Evolutionary conservation across 2,888 invertebrate species (phyloP).

Genomic region (Teinopalpus imperialis): DNA sequence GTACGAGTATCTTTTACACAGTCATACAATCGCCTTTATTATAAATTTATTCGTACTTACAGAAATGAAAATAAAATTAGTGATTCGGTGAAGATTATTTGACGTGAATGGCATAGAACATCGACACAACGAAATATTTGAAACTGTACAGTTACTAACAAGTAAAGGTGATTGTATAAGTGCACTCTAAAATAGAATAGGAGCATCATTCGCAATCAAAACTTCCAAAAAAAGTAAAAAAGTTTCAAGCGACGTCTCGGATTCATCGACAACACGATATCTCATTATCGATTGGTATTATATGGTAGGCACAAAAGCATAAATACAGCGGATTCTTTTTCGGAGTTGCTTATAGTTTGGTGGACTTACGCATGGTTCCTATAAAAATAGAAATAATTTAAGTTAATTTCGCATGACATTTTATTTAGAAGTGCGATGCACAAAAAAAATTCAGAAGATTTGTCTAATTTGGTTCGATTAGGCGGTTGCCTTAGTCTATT

Average conservation of each 20-base stretch:
- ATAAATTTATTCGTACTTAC: neutral
- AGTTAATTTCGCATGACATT: conserved; percentile 50
- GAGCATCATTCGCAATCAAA: conserved; percentile 38
- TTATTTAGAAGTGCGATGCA: too few relatives aligned
- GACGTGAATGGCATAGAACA: too few relatives aligned
- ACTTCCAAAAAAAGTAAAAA: conserved; percentile 37
- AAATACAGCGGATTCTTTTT: conserved; percentile 65
- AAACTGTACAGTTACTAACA: too few relatives aligned
- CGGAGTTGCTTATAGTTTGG: conserved; percentile 63
- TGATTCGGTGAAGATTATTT: too few relatives aligned
- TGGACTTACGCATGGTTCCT: conserved; percentile 82
- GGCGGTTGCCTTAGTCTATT: too few relatives aligned
- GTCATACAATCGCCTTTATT: conserved; percentile 45
- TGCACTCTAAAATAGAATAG: conserved; percentile 8
- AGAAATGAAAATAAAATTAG: too few relatives aligned
- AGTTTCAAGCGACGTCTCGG: conserved; percentile 55
- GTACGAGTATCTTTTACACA: conserved; percentile 30
- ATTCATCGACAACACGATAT: conserved; percentile 41
- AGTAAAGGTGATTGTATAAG: conserved; percentile 17
- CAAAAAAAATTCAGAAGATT: too few relatives aligned
- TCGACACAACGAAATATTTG: too few relatives aligned
- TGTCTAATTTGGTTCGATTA: too few relatives aligned
- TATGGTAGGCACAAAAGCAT: conserved; percentile 56
- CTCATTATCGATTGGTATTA: conserved; percentile 28
- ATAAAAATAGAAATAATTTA: conserved; percentile 70